Percentiles rank a stretch among this genome's conserved stretches.
These are phyloP conservation scores for Pegea sp. DNA, from an alignment of 23 tunicate species.

Conservation along the genomic window DNA sequence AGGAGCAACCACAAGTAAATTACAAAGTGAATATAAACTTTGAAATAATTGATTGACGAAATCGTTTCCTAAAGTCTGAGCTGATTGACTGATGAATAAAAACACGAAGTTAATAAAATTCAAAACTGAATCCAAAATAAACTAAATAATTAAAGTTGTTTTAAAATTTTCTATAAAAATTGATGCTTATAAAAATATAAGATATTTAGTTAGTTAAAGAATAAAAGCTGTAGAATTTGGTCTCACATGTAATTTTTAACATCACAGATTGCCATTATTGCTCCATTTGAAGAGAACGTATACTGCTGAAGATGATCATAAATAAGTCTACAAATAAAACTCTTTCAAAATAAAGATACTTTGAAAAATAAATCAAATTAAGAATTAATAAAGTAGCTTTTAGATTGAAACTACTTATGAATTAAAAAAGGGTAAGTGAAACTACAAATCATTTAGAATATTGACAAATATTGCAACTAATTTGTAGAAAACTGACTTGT, in stretches of 20 bases:
- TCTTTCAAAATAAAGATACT: too few species aligned
- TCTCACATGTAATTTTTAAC: conserved; percentile 56
- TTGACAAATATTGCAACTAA: too few species aligned
- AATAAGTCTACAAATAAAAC: conserved; percentile 42
- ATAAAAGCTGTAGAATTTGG: not conserved
- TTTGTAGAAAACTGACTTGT: conserved; percentile 16
- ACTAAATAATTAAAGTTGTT: not conserved
- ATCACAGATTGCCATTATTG: conserved; percentile 96
- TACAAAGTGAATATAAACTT: conserved; percentile 80
- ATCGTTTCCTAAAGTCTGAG: conserved; percentile 16
- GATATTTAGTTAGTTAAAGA: not conserved
- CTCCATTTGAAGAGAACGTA: conserved; percentile 66
- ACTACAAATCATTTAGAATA: too few species aligned
- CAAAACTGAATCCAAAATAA: not conserved
- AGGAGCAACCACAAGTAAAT: conserved; percentile 81
- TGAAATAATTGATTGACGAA: conserved; percentile 52
- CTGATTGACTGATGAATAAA: conserved; percentile 28
- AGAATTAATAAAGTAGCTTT: too few species aligned
- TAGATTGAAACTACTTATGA: too few species aligned
- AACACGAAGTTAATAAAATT: not conserved
- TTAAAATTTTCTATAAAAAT: too few species aligned
- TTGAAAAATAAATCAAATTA: too few species aligned
- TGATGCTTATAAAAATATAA: not conserved
- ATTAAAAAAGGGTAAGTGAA: too few species aligned
- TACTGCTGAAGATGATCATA: conserved; percentile 83